Conservation (phyloP, 2,113 vertebrate species). For the Neomonachus schauinslandi region DNA sequence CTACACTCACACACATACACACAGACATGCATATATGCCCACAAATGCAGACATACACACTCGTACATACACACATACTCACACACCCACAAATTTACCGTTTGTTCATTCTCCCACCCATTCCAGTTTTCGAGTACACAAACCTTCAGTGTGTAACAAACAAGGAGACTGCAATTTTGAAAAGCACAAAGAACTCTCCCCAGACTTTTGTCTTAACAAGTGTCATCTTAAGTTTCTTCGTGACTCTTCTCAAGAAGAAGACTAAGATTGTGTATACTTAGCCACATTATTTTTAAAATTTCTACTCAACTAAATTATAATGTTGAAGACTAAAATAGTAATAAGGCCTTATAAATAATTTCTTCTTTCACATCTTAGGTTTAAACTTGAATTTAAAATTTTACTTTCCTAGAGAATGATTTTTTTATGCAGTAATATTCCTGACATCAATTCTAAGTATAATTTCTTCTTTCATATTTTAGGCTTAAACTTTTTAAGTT, state of each 20-base stretch:
- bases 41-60: not conserved
- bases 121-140: not conserved
- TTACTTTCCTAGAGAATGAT: slow-evolving; percentile 17
- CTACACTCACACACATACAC: not conserved
- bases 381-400: slow-evolving; percentile 25
- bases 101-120: not conserved
- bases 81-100: not conserved
- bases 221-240: not conserved
- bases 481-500: not conserved
- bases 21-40: too few species aligned
- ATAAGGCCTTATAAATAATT: slow-evolving; percentile 13
- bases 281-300: slow-evolving; percentile 26
- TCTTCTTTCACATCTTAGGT: not conserved
- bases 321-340: not conserved
- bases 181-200: not conserved
- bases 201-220: not conserved
- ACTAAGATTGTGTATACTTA: not conserved
- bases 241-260: not conserved
- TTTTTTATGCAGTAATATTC: not conserved
- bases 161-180: not conserved
- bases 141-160: not conserved
- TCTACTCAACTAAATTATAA: not conserved
- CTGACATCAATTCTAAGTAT: not conserved
- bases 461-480: not conserved
- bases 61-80: not conserved